Evolutionary conservation across 2,797 vertebrate species (phyloP), one percentile per base, ranked within the genome.

Genomic region (Sebastiscus albofasciatus): DNA sequence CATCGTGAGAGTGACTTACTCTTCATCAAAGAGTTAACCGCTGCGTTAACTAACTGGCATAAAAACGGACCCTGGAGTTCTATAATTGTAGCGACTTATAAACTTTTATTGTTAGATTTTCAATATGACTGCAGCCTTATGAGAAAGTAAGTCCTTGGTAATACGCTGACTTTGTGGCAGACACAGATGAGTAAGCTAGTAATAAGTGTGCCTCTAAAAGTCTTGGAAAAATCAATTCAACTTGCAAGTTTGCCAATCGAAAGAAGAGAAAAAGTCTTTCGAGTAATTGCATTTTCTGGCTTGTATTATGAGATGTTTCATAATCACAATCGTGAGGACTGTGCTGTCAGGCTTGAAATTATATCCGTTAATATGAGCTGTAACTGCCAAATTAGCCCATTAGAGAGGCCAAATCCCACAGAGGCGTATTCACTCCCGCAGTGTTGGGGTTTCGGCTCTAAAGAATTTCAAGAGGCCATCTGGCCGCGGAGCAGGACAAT

Each of bases 401-500:
- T 83, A 84, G 60, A 82, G 80, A 72, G 81, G 75, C 70, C 65
- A 77, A 75, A 73, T 76, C 81, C 84, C n/a, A 12, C 46, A 80
- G 49, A 77, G 54, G 67, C 34, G 12, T 33, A n/a, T 75, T 78
- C 80, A 77, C 84, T 61, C 77, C 78, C 65, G 39, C 79, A 74
- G 77, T 56, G 83, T 75, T 72, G 77, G 46, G 71, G 60, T 80
- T 83, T 75, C 59, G 36, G 71, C 76, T 76, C 65, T 29, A 62
- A 83, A 84, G 94, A 92, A 96, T 86, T 96, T 91, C 94, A 92
- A 94, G 92, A 90, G 96, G 95, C 97, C 97, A 99, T 99, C 97
- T 99, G 97, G 96, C 95, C 89, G 82, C 94, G 92, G 90, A 92
- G 89, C 88, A 93, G 91, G 54, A 97, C 97, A 97, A 97, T 96